Evolutionary conservation across 2,797 vertebrate species (phyloP), one percentile per base, ranked within the genome.

Genomic region (Pseudochromis fuscus): DNA sequence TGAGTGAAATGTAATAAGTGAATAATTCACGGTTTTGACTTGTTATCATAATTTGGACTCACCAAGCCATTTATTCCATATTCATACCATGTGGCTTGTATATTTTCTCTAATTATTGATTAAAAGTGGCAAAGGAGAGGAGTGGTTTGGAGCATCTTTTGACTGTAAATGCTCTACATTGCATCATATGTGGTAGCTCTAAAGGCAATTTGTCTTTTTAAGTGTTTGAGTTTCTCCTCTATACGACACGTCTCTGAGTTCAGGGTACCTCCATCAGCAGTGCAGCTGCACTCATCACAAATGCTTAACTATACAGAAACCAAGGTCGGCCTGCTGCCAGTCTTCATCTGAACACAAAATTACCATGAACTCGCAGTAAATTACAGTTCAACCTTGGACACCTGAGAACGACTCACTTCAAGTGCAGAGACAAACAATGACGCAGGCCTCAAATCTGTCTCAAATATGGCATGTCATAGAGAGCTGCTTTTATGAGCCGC

Each of bases 341-440:
- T 77, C 75, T 55, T 76, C 55, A 76, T 72, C 63, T 23, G 23
- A 79, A 62, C 24, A 37, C 48, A 18, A 64, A 46, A 79, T 77
- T 42, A 77, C 53, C 35, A 53, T 57, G 38, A 79, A 67, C 13
- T 38, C 45, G 21, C 23, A 0, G 18, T 64, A 46, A 38, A 72
- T 74, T 63, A 52, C 16, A 25, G 51, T 50, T 73, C 56, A 78
- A 71, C 83, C 81, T 80, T 78, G 81, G 40, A 70, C 75, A 45
- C 38, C 25, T 28, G 46, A 45, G 49, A n/a, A 59, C 18, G 28
- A 67, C 44, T 65, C 56, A 46, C 40, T 49, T 28, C 55, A 60
- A 61, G 60, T 35, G 19, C 55, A 23, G 40, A 67, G 30, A 65
- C 13, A 18, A 19, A 48, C 33, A 45, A 33, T 6, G 15, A 27